Conservation (phyloP, 1,140 invertebrate genomes). For the Zaprionus nigranus region DNA sequence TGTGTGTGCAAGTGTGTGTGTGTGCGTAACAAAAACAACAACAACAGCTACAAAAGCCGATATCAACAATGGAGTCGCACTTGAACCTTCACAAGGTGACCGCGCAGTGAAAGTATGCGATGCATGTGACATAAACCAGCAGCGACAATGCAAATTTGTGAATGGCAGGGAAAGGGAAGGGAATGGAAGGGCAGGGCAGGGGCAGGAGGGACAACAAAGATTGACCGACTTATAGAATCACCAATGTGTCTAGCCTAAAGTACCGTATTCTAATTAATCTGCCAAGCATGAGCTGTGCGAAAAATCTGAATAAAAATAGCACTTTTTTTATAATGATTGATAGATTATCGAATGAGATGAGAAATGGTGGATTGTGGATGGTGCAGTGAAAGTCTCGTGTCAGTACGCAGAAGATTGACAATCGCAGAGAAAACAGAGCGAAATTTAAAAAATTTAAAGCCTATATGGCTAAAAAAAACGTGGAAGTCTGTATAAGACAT, state of each 20-base stretch:
- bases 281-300: neutral
- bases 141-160: slow-evolving; percentile 26
- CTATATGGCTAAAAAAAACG: neutral
- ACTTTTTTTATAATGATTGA: slow-evolving; percentile 29
- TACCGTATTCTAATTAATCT: slow-evolving; percentile 8
- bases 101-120: slow-evolving; percentile 63
- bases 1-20: neutral
- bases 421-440: neutral
- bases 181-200: neutral
- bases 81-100: slow-evolving; percentile 68
- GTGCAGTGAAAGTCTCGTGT: slow-evolving; percentile 41
- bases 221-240: slow-evolving; percentile 24
- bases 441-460: neutral
- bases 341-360: slow-evolving; percentile 15
- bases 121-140: slow-evolving; percentile 48
- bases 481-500: neutral
- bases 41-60: slow-evolving; percentile 12
- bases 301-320: slow-evolving; percentile 13
- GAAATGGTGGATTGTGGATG: neutral
- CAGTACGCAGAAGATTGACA: slow-evolving; percentile 15
- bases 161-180: slow-evolving; percentile 1
- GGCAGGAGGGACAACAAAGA: too few species aligned
- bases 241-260: neutral
- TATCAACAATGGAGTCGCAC: slow-evolving; percentile 53
- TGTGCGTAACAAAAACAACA: slow-evolving; percentile 24